phyloP scores from a whole-genome alignment of 1,140 invertebrate genomes.

The Lamellibrachia luymesi region DNA sequence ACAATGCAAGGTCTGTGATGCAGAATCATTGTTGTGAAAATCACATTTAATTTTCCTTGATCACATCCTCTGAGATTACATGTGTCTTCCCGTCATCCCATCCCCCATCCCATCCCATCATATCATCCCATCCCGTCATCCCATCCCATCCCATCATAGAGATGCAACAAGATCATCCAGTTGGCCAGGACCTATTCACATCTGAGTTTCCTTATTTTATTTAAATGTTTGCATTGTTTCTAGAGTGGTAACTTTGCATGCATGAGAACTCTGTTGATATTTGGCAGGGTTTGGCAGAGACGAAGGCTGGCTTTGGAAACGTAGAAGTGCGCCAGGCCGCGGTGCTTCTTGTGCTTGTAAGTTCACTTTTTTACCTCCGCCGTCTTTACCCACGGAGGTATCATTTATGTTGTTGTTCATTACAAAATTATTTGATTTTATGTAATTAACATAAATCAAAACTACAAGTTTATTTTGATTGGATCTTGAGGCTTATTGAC shows the following conservation, averaged over 20 bases:
- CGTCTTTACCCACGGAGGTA: background rate
- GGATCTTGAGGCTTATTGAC: background rate
- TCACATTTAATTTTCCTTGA: too few relatives aligned
- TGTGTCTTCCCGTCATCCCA: too few relatives aligned
- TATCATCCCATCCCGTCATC: too few relatives aligned
- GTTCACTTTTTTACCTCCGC: conserved; percentile 9
- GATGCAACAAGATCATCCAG: too few relatives aligned
- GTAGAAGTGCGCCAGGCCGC: conserved; percentile 87
- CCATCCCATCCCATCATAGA: too few relatives aligned
- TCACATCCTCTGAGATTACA: too few relatives aligned
- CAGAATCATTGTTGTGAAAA: too few relatives aligned
- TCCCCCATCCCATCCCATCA: too few relatives aligned
- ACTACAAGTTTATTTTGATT: background rate
- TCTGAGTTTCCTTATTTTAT: background rate
- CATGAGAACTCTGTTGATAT: background rate
- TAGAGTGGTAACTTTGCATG: background rate
- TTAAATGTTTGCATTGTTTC: background rate
- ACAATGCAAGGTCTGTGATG: too few relatives aligned
- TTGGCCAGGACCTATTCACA: background rate
- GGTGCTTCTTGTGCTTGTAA: conserved; percentile 70
- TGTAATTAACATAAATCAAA: too few relatives aligned
- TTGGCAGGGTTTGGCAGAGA: conserved; percentile 73
- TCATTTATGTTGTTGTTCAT: too few relatives aligned
- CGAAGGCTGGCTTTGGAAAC: conserved; percentile 80
- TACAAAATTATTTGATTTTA: too few relatives aligned